These are phyloP conservation scores for Chelonia mydas DNA, from an alignment of 2,797 vertebrate species.

Conservation along the genomic window DNA sequence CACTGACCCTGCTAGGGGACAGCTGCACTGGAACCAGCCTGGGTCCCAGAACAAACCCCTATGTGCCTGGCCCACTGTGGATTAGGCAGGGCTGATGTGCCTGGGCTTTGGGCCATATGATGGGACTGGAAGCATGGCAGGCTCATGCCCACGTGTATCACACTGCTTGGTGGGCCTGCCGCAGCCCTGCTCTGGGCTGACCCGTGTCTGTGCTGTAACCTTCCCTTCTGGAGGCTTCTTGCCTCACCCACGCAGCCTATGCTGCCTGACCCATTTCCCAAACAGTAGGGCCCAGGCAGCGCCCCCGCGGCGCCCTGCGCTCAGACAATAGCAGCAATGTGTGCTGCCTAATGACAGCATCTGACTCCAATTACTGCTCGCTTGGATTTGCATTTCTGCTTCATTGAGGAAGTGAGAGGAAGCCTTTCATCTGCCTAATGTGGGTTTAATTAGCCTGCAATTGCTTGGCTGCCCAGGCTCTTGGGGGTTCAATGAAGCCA, in stretches of 20 bases:
- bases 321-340: conserved; percentile 28
- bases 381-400: conserved; percentile 29
- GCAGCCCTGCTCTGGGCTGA: background rate
- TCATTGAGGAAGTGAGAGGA: conserved; percentile 29
- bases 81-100: background rate
- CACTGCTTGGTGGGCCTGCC: background rate
- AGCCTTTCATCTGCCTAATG: conserved; percentile 19
- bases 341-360: conserved; percentile 26
- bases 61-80: background rate
- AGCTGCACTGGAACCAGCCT: background rate
- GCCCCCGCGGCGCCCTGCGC: background rate
- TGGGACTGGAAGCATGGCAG: background rate
- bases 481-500: background rate
- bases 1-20: background rate
- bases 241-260: background rate
- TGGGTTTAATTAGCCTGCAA: conserved; percentile 22
- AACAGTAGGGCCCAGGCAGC: background rate
- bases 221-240: background rate
- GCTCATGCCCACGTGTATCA: background rate
- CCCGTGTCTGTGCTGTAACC: background rate
- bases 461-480: background rate
- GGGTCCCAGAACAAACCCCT: background rate
- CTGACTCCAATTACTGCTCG: conserved; percentile 36
- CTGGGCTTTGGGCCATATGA: background rate
- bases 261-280: background rate